Evolutionary conservation across 2,888 invertebrate genomes (phyloP).

Genomic region (Druceiella hillmani): DNA sequence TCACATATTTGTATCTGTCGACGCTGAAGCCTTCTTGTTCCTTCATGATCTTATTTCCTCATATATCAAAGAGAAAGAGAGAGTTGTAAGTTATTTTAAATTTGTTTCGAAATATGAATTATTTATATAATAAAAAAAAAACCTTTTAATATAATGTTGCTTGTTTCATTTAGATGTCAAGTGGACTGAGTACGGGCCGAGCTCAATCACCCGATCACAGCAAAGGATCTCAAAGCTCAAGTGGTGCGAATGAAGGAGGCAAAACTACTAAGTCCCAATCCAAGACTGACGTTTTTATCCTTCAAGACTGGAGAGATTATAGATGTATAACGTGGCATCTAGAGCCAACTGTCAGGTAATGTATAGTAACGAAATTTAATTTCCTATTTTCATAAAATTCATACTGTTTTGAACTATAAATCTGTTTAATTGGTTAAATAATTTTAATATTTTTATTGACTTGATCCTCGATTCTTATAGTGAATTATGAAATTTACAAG

Average conservation of each 20-base stretch:
- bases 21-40: conserved; percentile 98
- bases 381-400: too few species aligned
- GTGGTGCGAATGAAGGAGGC: background rate
- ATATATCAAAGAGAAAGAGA: conserved; percentile 90
- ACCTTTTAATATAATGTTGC: background rate
- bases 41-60: conserved; percentile 94
- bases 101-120: background rate
- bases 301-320: conserved; percentile 88
- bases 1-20: conserved; percentile 96
- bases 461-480: conserved; percentile 2
- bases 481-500: conserved; percentile 6
- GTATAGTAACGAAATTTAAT: too few species aligned
- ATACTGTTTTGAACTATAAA: too few species aligned
- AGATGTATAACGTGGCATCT: conserved; percentile 95
- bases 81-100: conserved; percentile 54
- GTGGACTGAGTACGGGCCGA: conserved; percentile 23
- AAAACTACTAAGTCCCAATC: conserved; percentile 6
- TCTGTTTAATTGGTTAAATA: conserved; percentile 1
- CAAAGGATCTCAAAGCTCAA: background rate
- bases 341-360: conserved; percentile 82
- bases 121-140: background rate
- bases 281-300: too few species aligned
- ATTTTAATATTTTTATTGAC: background rate
- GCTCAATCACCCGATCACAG: conserved; percentile 6
- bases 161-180: conserved; percentile 30